These are phyloP conservation scores for Silurus meridionalis DNA, from an alignment of 2,113 vertebrate species.

Conservation along the genomic window DNA sequence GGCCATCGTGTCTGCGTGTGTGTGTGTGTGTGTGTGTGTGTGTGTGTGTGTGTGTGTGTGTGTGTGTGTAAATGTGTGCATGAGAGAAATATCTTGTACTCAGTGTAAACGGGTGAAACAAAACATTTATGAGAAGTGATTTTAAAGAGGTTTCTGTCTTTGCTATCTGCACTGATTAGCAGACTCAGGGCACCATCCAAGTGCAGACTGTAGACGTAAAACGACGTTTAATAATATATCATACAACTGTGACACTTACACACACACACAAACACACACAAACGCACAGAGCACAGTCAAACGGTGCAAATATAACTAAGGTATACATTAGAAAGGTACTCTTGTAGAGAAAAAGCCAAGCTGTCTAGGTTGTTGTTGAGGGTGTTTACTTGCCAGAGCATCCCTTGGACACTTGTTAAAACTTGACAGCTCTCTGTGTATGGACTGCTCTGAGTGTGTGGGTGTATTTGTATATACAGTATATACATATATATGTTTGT, in stretches of 20 bases:
- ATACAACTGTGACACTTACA: background rate
- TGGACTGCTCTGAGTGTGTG: conserved; percentile 8
- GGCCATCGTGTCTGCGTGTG: background rate
- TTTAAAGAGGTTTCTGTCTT: background rate
- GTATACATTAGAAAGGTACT: background rate
- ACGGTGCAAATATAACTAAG: too few relatives aligned
- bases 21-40: background rate
- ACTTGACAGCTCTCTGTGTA: conserved; percentile 1
- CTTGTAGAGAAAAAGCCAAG: background rate
- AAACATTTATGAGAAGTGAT: conserved; percentile 1
- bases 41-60: background rate
- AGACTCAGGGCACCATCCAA: conserved; percentile 55
- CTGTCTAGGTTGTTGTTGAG: background rate
- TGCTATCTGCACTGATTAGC: conserved; percentile 60
- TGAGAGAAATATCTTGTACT: background rate
- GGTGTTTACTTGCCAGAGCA: conserved; percentile 1
- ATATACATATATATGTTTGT: background rate
- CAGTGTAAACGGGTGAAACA: background rate
- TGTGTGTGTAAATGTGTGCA: background rate
- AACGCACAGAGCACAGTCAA: background rate
- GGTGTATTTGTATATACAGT: background rate
- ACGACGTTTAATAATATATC: background rate
- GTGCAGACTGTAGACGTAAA: background rate
- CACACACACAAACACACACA: background rate
- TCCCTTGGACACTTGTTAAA: background rate